A percentile compares a stretch with the other conserved stretches of the same genome.
These are phyloP conservation scores for Paramisgurnus dabryanus DNA, from an alignment of 2,113 vertebrate species.

Conservation along the genomic window DNA sequence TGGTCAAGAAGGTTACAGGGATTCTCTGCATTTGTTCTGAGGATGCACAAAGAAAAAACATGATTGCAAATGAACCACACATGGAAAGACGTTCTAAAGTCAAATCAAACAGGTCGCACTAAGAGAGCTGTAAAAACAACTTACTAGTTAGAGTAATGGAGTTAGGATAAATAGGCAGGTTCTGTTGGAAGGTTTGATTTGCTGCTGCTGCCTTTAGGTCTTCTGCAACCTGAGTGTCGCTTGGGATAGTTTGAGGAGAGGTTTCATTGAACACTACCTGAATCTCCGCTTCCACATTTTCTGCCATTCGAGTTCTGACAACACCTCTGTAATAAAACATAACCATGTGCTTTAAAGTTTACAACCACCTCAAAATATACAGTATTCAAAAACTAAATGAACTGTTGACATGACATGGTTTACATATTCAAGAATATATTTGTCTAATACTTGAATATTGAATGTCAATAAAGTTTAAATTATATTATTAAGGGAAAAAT, in stretches of 20 bases:
- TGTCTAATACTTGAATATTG: too few species aligned
- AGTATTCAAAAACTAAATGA: too few species aligned
- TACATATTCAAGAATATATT: too few species aligned
- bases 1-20: conserved; percentile 14
- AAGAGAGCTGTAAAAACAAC: background rate
- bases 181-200: background rate
- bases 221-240: background rate
- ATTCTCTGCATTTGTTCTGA: background rate
- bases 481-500: too few species aligned
- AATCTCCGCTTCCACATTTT: conserved; percentile 18
- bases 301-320: background rate
- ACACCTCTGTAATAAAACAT: background rate
- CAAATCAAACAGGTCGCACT: too few species aligned
- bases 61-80: too few species aligned
- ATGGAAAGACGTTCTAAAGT: too few species aligned
- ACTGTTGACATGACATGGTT: too few species aligned
- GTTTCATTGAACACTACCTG: conserved; percentile 30
- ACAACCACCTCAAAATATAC: background rate
- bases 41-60: background rate
- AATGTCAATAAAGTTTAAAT: too few species aligned
- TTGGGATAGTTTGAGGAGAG: conserved; percentile 18
- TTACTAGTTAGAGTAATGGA: conserved; percentile 24
- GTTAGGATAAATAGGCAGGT: background rate
- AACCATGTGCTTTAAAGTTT: background rate
- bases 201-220: background rate